Percentiles rank a stretch among this genome's conserved stretches.
phyloP scores from a whole-genome alignment of 2,113 vertebrate species.

The Gila orcuttii region DNA sequence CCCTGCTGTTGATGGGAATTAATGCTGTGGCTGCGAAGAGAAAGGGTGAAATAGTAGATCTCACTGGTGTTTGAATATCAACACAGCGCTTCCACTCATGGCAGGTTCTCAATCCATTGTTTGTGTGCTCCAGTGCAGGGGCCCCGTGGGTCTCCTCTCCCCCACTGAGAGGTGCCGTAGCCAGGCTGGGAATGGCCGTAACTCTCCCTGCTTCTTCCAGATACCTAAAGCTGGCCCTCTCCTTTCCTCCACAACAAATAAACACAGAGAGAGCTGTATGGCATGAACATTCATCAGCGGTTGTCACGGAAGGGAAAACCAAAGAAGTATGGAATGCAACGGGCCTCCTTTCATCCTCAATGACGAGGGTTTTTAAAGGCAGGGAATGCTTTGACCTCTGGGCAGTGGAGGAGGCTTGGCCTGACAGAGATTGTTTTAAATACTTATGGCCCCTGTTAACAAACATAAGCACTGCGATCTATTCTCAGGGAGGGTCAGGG shows the following conservation, averaged over 20 bases:
- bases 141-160: not conserved
- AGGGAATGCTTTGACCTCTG: conserved; percentile 60
- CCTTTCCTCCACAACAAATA: conserved; percentile 48
- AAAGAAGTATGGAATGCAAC: conserved; percentile 65
- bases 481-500: conserved; percentile 56
- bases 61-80: conserved; percentile 24
- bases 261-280: conserved; percentile 54
- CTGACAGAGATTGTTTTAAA: conserved; percentile 64
- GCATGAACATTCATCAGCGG: conserved; percentile 59
- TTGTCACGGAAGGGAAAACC: conserved; percentile 67
- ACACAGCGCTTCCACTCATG: not conserved
- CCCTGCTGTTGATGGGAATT: conserved; percentile 1
- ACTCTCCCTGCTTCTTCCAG: conserved; percentile 33
- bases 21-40: not conserved
- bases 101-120: conserved; percentile 4
- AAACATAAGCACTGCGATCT: conserved; percentile 55
- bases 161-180: conserved; percentile 49
- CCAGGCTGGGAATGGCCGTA: conserved; percentile 32
- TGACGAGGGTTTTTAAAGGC: conserved; percentile 58
- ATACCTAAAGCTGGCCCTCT: not conserved
- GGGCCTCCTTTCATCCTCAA: conserved; percentile 53
- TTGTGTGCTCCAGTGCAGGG: conserved; percentile 30
- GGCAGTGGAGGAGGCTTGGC: conserved; percentile 48
- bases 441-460: conserved; percentile 63
- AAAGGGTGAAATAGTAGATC: conserved; percentile 9